Evolutionary conservation across 2,888 invertebrate genomes (phyloP).

Genomic region (Volucella inflata): DNA sequence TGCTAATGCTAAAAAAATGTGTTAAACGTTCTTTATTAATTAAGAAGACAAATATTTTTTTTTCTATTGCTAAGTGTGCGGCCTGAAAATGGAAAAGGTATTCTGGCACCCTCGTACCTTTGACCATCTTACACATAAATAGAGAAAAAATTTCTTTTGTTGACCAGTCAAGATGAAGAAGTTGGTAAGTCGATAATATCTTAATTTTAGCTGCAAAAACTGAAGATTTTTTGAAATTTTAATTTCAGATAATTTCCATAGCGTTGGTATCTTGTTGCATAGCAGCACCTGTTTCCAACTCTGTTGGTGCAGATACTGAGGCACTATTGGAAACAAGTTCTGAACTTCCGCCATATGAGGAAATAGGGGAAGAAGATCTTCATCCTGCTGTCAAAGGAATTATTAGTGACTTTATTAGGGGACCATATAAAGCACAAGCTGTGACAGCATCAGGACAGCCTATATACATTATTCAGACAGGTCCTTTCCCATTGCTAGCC

Average conservation of each 20-base stretch:
- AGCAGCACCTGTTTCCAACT: conserved; percentile 7
- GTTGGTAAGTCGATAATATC: conserved; percentile 33
- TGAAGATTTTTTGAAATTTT: neutral
- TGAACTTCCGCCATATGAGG: neutral
- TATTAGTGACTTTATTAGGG: neutral
- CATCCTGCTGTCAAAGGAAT: conserved; percentile 14
- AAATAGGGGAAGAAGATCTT: neutral
- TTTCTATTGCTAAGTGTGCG: too few species aligned
- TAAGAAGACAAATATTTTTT: too few species aligned
- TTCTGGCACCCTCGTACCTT: too few species aligned
- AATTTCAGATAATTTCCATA: conserved; percentile 27
- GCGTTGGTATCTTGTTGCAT: conserved; percentile 18
- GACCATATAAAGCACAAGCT: conserved; percentile 4
- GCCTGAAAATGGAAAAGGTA: too few species aligned
- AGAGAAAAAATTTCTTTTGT: neutral
- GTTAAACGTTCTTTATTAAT: too few species aligned
- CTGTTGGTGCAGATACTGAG: neutral
- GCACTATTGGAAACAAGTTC: neutral
- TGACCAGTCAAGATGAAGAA: conserved; percentile 38
- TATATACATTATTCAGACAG: conserved; percentile 19
- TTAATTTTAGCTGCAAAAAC: neutral
- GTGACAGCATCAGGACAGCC: conserved; percentile 2
- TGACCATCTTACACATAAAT: conserved; percentile 13
- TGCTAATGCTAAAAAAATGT: too few species aligned
- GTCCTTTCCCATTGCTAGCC: conserved; percentile 3